Evolutionary conservation across 2,113 vertebrate genomes (phyloP).

Genomic region (Bolborhynchus lineola): DNA sequence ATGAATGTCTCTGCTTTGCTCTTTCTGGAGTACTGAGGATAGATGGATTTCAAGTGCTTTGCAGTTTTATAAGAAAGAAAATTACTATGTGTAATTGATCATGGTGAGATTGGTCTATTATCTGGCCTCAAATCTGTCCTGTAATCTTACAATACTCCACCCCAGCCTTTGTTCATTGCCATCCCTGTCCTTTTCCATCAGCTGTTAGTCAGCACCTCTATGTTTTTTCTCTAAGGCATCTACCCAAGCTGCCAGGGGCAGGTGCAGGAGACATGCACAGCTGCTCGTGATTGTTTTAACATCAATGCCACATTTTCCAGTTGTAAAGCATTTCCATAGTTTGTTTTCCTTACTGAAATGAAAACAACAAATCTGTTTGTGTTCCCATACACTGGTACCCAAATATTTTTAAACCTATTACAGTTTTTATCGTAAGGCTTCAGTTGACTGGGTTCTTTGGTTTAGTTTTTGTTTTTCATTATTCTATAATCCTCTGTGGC

Average conservation of each 20-base stretch:
- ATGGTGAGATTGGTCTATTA: background rate
- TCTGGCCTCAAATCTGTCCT: background rate
- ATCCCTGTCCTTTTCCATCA: background rate
- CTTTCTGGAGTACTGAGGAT: background rate
- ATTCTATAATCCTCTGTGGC: conserved; percentile 5
- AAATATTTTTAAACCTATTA: background rate
- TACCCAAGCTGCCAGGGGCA: background rate
- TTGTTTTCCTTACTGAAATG: conserved; percentile 1
- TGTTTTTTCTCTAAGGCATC: background rate
- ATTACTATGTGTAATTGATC: background rate
- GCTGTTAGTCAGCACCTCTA: background rate
- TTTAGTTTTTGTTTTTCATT: conserved; percentile 11
- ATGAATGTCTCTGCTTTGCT: background rate
- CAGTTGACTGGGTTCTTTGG: background rate
- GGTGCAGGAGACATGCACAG: background rate
- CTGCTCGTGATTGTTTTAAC: background rate
- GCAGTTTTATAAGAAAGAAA: background rate
- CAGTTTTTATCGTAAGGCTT: background rate
- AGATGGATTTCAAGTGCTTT: background rate
- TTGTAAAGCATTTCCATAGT: background rate
- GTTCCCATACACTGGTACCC: background rate
- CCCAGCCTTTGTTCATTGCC: background rate
- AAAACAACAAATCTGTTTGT: background rate
- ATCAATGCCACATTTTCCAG: background rate
- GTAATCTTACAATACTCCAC: background rate